Evolutionary conservation across 2,797 vertebrate species (phyloP), one percentile per base, ranked within the genome.

Genomic region (Sardinella longiceps): DNA sequence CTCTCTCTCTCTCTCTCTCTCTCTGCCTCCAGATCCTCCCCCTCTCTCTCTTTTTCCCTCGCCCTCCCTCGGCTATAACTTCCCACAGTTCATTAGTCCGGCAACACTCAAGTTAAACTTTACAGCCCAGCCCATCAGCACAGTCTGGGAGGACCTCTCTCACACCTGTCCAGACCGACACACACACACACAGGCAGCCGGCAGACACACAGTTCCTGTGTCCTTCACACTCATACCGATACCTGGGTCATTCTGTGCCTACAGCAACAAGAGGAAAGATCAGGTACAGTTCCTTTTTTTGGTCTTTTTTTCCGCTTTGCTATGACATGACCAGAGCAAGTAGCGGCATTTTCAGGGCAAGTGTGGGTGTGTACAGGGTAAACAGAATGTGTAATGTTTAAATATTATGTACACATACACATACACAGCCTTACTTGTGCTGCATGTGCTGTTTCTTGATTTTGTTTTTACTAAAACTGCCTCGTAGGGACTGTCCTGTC

Each of bases 91-190:
- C 77, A 66, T 85, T 53, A 39, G 46, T 14, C 25, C 9, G 25
- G 9, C 53, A 25, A n/a, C 83, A 83, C 51, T 50, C 5, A 37
- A 63, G 80, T 10, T 74, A 20, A 74, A 66, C 60, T 85, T 51
- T 30, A 84, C 48, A 46, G 30, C 46, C 84, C 74, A 87, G 84
- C 33, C 46, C 50, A 45, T 83, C 80, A 86, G 84, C 80, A 89
- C 88, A 89, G 86, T 82, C 58, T 87, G 82, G 80, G 63, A 87
- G 60, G 25, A 58, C 58, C 58, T 12, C 45, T 80, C 58, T 85
- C 81, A 84, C 85, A 58, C 56, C 60, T 89, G 53, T 80, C 66
- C 66, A 74, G 66, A 20, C 33, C 20, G 23, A 9, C 58, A 63
- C 58, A 63, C 4, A 63, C 58, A 63, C n/a, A 20, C 6, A 63